Percentiles rank a stretch among this genome's conserved stretches.
These are phyloP conservation scores for Terrapene triunguis DNA, from an alignment of 2,113 vertebrate genomes.

Conservation along the genomic window DNA sequence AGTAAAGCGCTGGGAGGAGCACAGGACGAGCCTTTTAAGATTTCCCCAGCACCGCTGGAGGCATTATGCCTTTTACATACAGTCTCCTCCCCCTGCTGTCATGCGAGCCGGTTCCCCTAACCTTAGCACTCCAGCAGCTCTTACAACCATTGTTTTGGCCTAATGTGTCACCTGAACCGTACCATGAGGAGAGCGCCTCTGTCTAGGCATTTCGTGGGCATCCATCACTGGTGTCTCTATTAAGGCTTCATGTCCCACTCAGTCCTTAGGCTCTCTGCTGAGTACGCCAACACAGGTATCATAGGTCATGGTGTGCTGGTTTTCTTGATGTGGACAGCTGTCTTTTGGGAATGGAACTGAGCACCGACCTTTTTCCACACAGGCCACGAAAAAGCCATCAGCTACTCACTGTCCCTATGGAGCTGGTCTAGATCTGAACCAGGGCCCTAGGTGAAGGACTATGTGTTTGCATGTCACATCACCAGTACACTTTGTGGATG, in stretches of 20 bases:
- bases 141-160: neutral
- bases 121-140: neutral
- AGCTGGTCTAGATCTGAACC: neutral
- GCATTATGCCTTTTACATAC: neutral
- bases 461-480: neutral
- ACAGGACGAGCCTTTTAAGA: neutral
- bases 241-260: neutral
- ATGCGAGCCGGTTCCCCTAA: neutral
- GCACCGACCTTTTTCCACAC: neutral
- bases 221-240: neutral
- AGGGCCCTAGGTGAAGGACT: neutral
- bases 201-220: neutral
- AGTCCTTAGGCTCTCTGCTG: neutral
- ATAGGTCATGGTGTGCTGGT: neutral
- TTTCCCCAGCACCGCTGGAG: neutral
- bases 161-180: neutral
- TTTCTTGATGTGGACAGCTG: neutral
- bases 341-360: neutral
- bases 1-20: neutral
- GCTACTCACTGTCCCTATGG: neutral
- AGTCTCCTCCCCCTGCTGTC: neutral
- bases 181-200: neutral
- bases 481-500: neutral
- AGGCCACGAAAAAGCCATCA: neutral
- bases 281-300: neutral